A percentile compares a stretch with the other conserved stretches of the same genome.
These are phyloP conservation scores for Pachydiplax longipennis DNA, from an alignment of 2,888 invertebrate genomes.

Conservation along the genomic window DNA sequence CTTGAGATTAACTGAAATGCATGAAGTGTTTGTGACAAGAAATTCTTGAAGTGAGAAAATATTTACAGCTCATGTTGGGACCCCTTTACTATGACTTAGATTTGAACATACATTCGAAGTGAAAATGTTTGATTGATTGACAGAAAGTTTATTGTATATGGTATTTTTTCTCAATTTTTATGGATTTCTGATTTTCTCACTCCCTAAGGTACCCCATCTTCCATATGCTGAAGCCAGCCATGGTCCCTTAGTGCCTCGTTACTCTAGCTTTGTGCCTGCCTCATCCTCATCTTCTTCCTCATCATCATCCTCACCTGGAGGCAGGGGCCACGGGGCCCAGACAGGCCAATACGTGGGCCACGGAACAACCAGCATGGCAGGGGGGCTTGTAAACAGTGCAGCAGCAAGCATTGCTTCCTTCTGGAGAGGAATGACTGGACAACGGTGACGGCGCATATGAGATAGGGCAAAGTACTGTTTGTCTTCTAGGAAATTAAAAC, in stretches of 20 bases:
- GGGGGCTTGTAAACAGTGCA: constrained; percentile 80
- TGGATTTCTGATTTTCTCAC: background rate
- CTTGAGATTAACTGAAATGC: background rate
- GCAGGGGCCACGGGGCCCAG: background rate
- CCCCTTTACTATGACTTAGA: background rate
- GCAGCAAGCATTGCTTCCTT: constrained; percentile 83
- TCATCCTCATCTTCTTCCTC: constrained; percentile 19
- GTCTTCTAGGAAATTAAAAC: no score
- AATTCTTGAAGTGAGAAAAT: background rate
- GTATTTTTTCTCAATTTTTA: background rate
- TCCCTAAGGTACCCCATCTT: constrained; percentile 64
- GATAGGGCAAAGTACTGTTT: background rate
- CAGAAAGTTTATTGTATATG: no score
- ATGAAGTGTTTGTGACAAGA: background rate
- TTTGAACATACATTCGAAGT: no score
- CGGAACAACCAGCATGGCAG: constrained; percentile 66
- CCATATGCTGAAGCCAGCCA: constrained; percentile 63
- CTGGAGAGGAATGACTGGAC: constrained; percentile 75
- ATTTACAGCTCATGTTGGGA: background rate
- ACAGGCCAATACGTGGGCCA: background rate
- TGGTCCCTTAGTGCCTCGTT: constrained; percentile 54
- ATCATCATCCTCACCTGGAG: constrained; percentile 16
- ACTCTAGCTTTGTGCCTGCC: constrained; percentile 21
- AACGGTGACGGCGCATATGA: constrained; percentile 29
- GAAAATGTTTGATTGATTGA: background rate